Conservation (phyloP, 2,797 vertebrate genomes). For the Sphenodon punctatus region DNA sequence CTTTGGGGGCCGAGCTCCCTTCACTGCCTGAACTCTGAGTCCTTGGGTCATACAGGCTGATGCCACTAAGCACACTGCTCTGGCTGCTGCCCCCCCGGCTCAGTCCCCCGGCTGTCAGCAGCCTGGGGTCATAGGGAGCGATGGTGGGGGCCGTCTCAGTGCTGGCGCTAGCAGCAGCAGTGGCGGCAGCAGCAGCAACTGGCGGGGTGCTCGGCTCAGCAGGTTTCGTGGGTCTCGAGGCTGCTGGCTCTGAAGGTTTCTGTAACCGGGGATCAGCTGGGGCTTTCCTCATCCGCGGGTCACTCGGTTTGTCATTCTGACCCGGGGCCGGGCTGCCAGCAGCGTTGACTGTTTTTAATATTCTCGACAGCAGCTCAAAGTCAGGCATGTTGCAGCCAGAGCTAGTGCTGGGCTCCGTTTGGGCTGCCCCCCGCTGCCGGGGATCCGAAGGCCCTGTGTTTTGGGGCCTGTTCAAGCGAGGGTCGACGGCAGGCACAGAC, state of each 20-base stretch:
- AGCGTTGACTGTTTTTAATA: slow-evolving; percentile 88
- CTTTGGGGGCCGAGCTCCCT: slow-evolving; percentile 56
- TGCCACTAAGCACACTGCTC: slow-evolving; percentile 87
- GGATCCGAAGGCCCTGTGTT: slow-evolving; percentile 22
- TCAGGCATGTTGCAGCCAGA: slow-evolving; percentile 82
- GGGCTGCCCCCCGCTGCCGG: slow-evolving; percentile 44
- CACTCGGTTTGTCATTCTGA: slow-evolving; percentile 82
- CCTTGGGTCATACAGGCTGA: slow-evolving; percentile 93
- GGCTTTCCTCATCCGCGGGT: slow-evolving; percentile 85
- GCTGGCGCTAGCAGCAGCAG: not conserved
- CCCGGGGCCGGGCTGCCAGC: slow-evolving; percentile 62
- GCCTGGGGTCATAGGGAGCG: slow-evolving; percentile 89
- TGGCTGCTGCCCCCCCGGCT: slow-evolving; percentile 77
- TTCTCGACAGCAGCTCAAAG: slow-evolving; percentile 91
- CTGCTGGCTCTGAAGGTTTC: slow-evolving; percentile 72
- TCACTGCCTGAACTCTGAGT: slow-evolving; percentile 73
- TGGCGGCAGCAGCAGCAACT: not conserved
- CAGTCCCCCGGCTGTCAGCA: slow-evolving; percentile 84
- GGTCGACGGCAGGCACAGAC: slow-evolving; percentile 78
- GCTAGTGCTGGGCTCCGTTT: slow-evolving; percentile 30
- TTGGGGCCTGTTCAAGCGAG: slow-evolving; percentile 78
- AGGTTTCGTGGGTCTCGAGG: slow-evolving; percentile 46
- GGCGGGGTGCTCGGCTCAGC: not conserved
- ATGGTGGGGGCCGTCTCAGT: slow-evolving; percentile 43
- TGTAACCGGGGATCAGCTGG: slow-evolving; percentile 85